Percentiles rank a stretch among this genome's conserved stretches.
Evolutionary conservation across 2,797 vertebrate species (phyloP).

Genomic region (Muscicapa striata): DNA sequence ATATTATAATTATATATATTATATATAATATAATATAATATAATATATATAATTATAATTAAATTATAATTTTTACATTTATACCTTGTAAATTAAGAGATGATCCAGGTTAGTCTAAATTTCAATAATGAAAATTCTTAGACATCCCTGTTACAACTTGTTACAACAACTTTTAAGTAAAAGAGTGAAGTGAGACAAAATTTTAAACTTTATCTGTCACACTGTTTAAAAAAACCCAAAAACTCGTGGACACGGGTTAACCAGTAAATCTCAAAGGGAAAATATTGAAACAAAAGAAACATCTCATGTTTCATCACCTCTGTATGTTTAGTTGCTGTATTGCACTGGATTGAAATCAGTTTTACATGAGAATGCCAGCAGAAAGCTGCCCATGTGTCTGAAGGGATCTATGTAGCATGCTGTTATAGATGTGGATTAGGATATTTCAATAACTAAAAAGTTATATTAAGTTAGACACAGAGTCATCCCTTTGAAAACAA

Average conservation of each 20-base stretch:
- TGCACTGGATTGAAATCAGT: neutral
- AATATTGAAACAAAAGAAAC: neutral
- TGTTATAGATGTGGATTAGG: neutral
- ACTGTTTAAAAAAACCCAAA: neutral
- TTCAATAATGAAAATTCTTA: neutral
- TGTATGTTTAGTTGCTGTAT: neutral
- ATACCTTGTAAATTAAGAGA: neutral
- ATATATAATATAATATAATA: too few relatives aligned
- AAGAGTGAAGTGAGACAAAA: neutral
- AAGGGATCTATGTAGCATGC: neutral
- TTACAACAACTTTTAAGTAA: neutral
- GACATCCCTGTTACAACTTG: neutral
- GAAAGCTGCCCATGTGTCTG: neutral
- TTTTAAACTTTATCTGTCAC: neutral
- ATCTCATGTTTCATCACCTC: neutral
- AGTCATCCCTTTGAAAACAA: neutral
- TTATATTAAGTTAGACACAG: neutral
- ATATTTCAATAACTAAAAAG: neutral
- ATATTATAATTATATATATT: too few relatives aligned
- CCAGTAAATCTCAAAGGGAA: neutral
- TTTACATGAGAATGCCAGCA: neutral
- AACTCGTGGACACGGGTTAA: rapidly evolving
- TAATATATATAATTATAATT: too few relatives aligned
- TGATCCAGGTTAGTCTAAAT: neutral
- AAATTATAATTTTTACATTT: neutral